Evolutionary conservation across 37 sponge, comb jelly and placozoan species (phyloP).

Genomic region (Ianthella basta): DNA sequence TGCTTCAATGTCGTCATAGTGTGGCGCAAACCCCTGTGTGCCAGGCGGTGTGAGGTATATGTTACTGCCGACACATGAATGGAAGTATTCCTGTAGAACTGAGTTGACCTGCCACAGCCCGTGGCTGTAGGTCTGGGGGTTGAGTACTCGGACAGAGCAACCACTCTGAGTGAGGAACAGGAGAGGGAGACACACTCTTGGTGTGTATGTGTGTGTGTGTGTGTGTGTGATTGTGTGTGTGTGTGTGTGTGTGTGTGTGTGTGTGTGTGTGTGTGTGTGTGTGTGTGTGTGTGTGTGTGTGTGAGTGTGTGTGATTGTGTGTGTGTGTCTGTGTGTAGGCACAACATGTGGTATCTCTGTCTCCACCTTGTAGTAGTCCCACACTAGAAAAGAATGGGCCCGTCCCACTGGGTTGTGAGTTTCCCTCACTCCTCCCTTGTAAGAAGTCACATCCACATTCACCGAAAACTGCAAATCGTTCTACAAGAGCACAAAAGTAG

Average conservation of each 20-base stretch:
- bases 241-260: no score
- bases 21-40: slow-evolving; percentile 98
- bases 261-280: no score
- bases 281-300: no score
- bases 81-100: slow-evolving; percentile 89
- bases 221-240: no score
- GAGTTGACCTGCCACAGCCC: slow-evolving; percentile 86
- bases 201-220: no score
- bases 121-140: slow-evolving; percentile 88
- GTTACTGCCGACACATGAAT: slow-evolving; percentile 87
- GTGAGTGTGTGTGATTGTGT: no score
- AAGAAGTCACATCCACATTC: slow-evolving; percentile 90
- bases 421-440: slow-evolving; percentile 75
- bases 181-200: not conserved
- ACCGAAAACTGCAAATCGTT: slow-evolving; percentile 71
- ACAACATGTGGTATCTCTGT: no score
- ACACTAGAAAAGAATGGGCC: slow-evolving; percentile 72
- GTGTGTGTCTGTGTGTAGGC: no score
- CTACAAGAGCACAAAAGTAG: slow-evolving; percentile 39
- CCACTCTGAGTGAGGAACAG: slow-evolving; percentile 63
- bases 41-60: slow-evolving; percentile 95
- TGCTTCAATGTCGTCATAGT: slow-evolving; percentile 99
- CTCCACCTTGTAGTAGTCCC: slow-evolving; percentile 79
- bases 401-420: slow-evolving; percentile 88
- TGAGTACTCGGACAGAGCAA: slow-evolving; percentile 90